Percentiles rank a stretch among this genome's conserved stretches.
These are phyloP conservation scores for Trichonephila inaurata DNA, from an alignment of 1,140 invertebrate species.

Conservation along the genomic window DNA sequence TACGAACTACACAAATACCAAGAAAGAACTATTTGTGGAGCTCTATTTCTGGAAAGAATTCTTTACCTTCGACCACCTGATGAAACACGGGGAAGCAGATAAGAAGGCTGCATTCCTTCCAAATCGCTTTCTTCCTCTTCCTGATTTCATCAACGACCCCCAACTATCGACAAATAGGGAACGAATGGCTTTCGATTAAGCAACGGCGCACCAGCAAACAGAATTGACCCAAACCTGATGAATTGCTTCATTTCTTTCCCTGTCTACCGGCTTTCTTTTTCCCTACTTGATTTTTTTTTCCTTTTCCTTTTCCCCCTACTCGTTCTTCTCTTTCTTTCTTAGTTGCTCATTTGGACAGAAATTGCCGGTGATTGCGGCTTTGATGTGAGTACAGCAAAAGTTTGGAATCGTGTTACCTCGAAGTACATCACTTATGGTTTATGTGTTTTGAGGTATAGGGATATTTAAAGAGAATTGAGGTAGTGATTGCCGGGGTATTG, in stretches of 20 bases:
- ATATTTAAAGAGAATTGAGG: background rate
- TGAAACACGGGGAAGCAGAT: conserved; percentile 3
- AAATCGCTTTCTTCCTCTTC: conserved; percentile 3
- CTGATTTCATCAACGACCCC: conserved; percentile 38
- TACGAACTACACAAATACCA: background rate
- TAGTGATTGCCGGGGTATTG: background rate
- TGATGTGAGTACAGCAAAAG: background rate
- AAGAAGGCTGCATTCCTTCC: background rate
- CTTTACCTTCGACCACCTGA: background rate
- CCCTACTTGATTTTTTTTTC: background rate
- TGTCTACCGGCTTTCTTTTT: background rate
- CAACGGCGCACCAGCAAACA: conserved; percentile 44
- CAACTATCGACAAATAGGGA: conserved; percentile 67
- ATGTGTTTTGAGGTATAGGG: background rate
- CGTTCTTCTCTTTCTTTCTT: background rate
- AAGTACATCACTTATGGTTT: background rate
- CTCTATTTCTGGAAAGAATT: background rate
- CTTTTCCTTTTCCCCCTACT: background rate
- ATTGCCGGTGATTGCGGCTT: background rate
- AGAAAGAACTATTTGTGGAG: background rate
- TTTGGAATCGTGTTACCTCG: background rate
- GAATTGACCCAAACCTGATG: conserved; percentile 70
- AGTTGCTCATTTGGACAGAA: conserved; percentile 37
- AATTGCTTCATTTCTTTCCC: conserved; percentile 48
- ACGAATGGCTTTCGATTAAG: conserved; percentile 67